Base-by-base conservation (phyloP, 2,797 vertebrate species). In the Tenualosa thibaudeaui region DNA sequence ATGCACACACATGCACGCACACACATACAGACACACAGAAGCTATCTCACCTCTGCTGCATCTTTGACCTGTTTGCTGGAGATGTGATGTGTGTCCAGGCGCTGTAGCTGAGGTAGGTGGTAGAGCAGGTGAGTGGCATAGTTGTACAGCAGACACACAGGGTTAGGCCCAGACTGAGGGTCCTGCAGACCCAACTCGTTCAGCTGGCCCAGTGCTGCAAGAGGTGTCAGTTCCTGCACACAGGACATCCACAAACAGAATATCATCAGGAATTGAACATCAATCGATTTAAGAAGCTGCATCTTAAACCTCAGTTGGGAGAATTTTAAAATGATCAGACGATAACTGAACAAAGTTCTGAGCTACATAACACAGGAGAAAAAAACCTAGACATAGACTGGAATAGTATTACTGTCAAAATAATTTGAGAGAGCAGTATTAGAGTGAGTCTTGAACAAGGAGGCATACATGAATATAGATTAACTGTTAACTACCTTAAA, bases 41-140 rank as follows among this genome's bases (percentile, higher is more conserved):
- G 1, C 49, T 54, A 26, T 49, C 83, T 88, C 94, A 97, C 97
- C 92, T 97, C 96, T 19, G 96, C 96, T 82, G 95, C 91, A 54
- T 97, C 96, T 89, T 97, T 98, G 84, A 96, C 91, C 82, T 95
- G 92, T 88, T 94, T 96, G 88, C 91, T 90, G 1, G 95, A 96
- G 54, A 98, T 94, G 7, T 97, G 93, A 0, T 95, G 95, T 0
- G 93, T 96, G 90, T 98, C 97, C 0, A 98, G 95, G 82, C 91
- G 92, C 91, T 95, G 93, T 85, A 98, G 96, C 54, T 85, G 87
- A 19, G 97, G 97, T 88, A 97, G 91, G 90, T 98, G 97, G 91
- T 97, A 98, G 1, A 98, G 92, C 31, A 98, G 87, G 17, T 98
- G 97, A 24, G 93, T 97, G 81, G 93, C 94, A 83, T 98, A 98